Percentiles rank a stretch among this genome's conserved stretches.
Evolutionary conservation across 2,113 vertebrate genomes (phyloP).

Genomic region (Coregonus clupeaformis): DNA sequence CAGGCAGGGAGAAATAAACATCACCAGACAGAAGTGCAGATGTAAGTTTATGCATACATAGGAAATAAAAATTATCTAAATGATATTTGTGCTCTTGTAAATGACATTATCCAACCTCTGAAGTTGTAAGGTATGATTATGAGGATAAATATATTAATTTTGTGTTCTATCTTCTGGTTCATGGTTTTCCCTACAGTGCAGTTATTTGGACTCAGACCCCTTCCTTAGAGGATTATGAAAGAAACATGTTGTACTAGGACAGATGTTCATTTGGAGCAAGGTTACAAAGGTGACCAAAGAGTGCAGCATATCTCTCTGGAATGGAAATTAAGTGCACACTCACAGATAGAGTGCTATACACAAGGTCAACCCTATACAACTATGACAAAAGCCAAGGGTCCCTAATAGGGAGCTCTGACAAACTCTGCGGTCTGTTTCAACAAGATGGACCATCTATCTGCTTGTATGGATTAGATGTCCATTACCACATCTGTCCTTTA

Average conservation of each 20-base stretch:
- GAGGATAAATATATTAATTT: neutral
- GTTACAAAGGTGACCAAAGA: conserved; percentile 8
- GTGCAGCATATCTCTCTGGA: neutral
- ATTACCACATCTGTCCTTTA: no score
- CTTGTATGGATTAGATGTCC: no score
- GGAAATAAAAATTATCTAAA: no score
- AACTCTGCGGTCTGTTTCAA: no score
- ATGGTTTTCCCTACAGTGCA: neutral
- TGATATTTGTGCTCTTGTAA: no score
- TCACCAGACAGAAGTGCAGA: neutral
- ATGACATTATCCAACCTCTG: neutral
- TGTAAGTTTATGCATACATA: neutral
- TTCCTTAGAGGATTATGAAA: neutral
- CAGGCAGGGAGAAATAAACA: conserved; percentile 33
- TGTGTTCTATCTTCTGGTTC: neutral
- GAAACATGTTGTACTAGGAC: neutral
- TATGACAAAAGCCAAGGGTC: no score
- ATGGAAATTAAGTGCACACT: neutral
- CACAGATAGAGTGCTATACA: no score
- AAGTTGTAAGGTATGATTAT: neutral
- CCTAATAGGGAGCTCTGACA: no score
- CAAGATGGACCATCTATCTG: no score
- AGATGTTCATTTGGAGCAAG: conserved; percentile 20
- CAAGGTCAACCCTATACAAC: no score
- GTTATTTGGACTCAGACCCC: neutral